Evolutionary conservation across 2,797 vertebrate genomes (phyloP), one percentile per base, ranked within the genome.

Genomic region (Anguilla pacifica): DNA sequence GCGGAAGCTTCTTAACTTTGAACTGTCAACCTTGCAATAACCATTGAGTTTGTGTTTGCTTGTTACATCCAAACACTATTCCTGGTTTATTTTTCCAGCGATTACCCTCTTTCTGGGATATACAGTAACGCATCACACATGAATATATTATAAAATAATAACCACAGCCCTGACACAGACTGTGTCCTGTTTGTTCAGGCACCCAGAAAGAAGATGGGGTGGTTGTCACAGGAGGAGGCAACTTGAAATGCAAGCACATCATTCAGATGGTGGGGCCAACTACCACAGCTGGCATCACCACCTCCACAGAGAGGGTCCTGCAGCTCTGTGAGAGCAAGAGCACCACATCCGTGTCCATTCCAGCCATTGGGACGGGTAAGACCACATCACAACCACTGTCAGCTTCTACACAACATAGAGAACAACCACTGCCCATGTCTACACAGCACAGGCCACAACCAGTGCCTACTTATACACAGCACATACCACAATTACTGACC

Each of bases 321-420:
- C 83, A 91, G 67, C 88, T 92, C 49, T 94, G 92, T 70, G 91
- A 94, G 57, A 86, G 25, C n/a, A 87, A 85, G 49, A 82, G 22
- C 10, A 86, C 89, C 61, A 84, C 90, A n/a, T 89, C 87, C 4
- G 64, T 93, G 74, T 89, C 93, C 28, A 85, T 94, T 67, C 94
- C 94, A 77, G 91, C 92, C 17, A 91, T 94, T 39, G 94, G 94
- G 51, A 94, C 94, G 86, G 94, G 94, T 93, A 64, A 87, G 72
- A 85, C n/a, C 15, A 25, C 15, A 70, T 64, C 15, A 35, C 35
- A 43, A 1, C 74, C 74, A 79, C 4, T 3, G 35, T 0, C 74
- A 7, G 7, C 11, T 79, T 79, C 74, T 22, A 22, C 5, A n/a
- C n/a, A n/a, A n/a, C n/a, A n/a, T n/a, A n/a, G n/a, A n/a, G n/a